These are phyloP conservation scores for Cephalopachus bancanus DNA, from an alignment of 2,797 vertebrate genomes.

Conservation along the genomic window DNA sequence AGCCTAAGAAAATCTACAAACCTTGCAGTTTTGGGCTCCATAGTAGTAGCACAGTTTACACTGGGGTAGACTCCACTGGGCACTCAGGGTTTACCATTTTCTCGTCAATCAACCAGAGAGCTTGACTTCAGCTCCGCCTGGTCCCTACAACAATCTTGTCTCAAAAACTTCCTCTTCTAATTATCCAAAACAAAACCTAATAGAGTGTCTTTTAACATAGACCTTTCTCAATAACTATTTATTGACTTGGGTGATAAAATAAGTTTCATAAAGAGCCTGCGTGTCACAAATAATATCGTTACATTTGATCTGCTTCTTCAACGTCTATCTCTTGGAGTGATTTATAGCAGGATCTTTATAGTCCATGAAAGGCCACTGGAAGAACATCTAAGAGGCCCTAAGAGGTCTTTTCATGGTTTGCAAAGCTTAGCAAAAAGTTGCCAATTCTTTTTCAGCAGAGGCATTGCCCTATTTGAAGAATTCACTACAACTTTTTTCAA, in stretches of 20 bases:
- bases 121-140: background rate
- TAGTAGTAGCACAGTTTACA: background rate
- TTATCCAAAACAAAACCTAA: background rate
- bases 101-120: background rate
- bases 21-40: background rate
- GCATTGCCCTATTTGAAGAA: background rate
- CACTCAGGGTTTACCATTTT: background rate
- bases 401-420: background rate
- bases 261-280: background rate
- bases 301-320: background rate
- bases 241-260: background rate
- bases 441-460: background rate
- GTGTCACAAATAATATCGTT: background rate
- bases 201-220: background rate
- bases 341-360: background rate
- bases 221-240: background rate
- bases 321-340: background rate
- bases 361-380: background rate
- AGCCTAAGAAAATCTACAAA: background rate
- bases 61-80: background rate
- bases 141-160: background rate
- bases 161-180: background rate
- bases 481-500: background rate
- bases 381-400: background rate
- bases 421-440: background rate